Evolutionary conservation across 1,140 invertebrate species (phyloP).

Genomic region (Camponotus vicinus): DNA sequence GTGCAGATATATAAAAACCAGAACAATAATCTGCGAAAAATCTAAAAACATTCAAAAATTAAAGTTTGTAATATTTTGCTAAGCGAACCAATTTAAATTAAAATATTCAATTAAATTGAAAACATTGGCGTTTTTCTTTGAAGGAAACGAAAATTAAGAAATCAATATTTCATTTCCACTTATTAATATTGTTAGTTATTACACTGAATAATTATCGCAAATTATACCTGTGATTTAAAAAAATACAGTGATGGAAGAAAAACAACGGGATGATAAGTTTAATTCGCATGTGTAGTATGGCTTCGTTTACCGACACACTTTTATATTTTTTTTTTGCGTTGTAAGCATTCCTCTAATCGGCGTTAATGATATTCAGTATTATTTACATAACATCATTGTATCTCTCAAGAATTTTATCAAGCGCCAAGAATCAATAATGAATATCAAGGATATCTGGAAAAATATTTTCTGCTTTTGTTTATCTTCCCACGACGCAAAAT

Average conservation of each 20-base stretch:
- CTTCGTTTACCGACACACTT: not conserved
- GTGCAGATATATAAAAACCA: too few relatives aligned
- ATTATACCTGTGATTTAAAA: not conserved
- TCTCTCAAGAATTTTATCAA: not conserved
- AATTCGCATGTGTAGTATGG: not conserved
- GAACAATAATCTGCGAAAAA: too few relatives aligned
- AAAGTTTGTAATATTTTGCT: too few relatives aligned
- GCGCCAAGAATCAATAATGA: not conserved
- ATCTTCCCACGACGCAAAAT: not conserved
- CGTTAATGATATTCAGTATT: conserved; percentile 1
- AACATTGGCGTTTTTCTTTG: too few relatives aligned
- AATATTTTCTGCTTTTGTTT: not conserved
- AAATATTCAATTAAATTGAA: too few relatives aligned
- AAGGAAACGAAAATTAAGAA: too few relatives aligned
- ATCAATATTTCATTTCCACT: too few relatives aligned
- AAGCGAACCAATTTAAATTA: too few relatives aligned
- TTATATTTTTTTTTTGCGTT: conserved; percentile 13
- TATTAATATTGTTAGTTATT: too few relatives aligned
- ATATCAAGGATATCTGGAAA: not conserved
- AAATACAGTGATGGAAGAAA: not conserved
- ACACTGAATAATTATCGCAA: too few relatives aligned
- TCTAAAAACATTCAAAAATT: too few relatives aligned
- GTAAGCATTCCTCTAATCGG: conserved; percentile 21
- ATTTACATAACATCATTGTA: conserved; percentile 9
- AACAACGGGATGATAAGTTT: not conserved